Conservation (phyloP, 2,797 vertebrate species). For the Phataginus tricuspis region DNA sequence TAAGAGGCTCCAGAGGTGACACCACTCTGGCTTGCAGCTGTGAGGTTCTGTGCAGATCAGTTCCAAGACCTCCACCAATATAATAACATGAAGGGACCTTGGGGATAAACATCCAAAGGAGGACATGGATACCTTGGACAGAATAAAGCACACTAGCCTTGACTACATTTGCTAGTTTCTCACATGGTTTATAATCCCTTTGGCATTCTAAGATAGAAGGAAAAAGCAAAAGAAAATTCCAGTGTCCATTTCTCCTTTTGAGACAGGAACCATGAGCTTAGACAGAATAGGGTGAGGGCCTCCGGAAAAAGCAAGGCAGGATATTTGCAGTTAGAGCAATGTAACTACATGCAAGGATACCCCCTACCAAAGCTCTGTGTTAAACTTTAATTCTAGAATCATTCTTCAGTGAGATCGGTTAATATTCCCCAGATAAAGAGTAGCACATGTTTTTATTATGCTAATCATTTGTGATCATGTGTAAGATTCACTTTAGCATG, state of each 20-base stretch:
- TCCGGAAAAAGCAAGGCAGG: no score
- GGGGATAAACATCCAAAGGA: constrained; percentile 81
- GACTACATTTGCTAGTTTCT: constrained; percentile 71
- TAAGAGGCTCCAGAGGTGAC: constrained; percentile 43
- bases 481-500: no score
- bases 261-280: no score
- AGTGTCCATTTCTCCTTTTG: background rate
- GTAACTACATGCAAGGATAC: no score
- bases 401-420: no score
- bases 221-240: constrained; percentile 19
- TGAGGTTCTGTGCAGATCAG: constrained; percentile 69
- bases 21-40: constrained; percentile 33
- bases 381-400: no score
- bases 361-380: no score
- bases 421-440: no score
- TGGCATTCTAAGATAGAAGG: constrained; percentile 58
- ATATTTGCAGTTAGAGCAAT: no score
- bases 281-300: no score
- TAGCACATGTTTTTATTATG: no score
- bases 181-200: background rate
- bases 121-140: constrained; percentile 77
- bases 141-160: constrained; percentile 77
- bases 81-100: constrained; percentile 77
- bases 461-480: no score
- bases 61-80: constrained; percentile 76